These are phyloP conservation scores for Zaprionus vittiger DNA, from an alignment of 1,140 invertebrate species.

Conservation along the genomic window DNA sequence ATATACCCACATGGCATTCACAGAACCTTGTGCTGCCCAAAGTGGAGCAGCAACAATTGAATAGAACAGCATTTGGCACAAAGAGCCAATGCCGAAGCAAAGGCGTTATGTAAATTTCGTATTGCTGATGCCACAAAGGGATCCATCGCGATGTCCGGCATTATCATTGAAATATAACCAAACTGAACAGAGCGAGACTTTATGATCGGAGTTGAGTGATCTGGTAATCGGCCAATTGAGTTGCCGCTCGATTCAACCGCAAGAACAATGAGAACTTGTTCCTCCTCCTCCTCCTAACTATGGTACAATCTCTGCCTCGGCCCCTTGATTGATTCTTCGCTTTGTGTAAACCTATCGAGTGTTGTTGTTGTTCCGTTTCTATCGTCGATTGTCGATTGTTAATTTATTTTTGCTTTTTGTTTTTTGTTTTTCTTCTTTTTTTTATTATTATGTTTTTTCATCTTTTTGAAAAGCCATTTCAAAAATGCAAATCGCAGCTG, in stretches of 20 bases:
- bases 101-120: constrained; percentile 44
- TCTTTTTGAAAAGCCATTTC: constrained; percentile 6
- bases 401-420: constrained; percentile 4
- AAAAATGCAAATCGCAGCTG: constrained; percentile 40
- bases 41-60: constrained; percentile 60
- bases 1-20: constrained; percentile 39
- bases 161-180: constrained; percentile 44
- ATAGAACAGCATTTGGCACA: constrained; percentile 36
- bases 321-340: constrained; percentile 44
- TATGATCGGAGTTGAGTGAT: constrained; percentile 18
- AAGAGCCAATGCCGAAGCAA: constrained; percentile 13
- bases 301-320: not conserved
- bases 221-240: constrained; percentile 31
- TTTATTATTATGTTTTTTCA: not conserved
- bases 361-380: not conserved
- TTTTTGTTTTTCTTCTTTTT: not conserved
- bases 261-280: constrained; percentile 78
- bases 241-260: constrained; percentile 21
- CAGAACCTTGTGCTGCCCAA: constrained; percentile 43
- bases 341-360: constrained; percentile 31
- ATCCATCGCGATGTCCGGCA: constrained; percentile 34
- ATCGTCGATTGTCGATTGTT: constrained; percentile 9
- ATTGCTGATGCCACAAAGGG: constrained; percentile 17
- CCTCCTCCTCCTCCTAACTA: constrained; percentile 48
- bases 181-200: constrained; percentile 21